Evolutionary conservation across 1,140 invertebrate species (phyloP), one percentile per base, ranked within the genome.

Genomic region (Achatina immaculata): DNA sequence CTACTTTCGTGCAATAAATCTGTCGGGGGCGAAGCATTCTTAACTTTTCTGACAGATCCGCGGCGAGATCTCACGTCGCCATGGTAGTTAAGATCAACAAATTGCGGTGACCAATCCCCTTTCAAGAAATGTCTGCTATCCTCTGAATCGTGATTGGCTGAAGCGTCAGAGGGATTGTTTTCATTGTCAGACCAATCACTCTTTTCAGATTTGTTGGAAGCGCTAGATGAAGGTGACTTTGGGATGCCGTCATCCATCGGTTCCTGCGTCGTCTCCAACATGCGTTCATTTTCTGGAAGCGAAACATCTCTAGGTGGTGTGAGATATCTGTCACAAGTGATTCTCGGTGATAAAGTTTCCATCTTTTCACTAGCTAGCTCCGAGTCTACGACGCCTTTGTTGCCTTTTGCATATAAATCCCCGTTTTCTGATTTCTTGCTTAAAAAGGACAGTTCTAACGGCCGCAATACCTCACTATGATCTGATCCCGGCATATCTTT

Each of bases 41-140:
- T n/a, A 19, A 28, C 71, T 19, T 31, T 34, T 34, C 31, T 6
- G 40, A 21, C 34, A 1, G 40, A 45, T 28, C 43, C 43, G 1
- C 14, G 7, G 7, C 24, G 24, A 34, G 71, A 48, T 31, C 0
- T 28, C 31, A 14, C 43, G 34, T 9, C 16, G 16, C 38, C 71
- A 45, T 48, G 6, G 31, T 34, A 73, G 28, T 9, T n/a, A 0
- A 73, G 45, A 48, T 73, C 71, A 7, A 73, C 43, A 31, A 73
- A 51, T n/a, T 73, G 71, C 7, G 71, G 71, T 19, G 71, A 73
- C 71, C 71, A 73, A 21, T 73, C 71, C 1, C 71, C 71, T 73
- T 73, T 73, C 42, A 51, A 45, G 31, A 51, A 73, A 48, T n/a
- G 31, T 16, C 43, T n/a, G 19, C 43, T 48, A 6, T 24, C 19